A percentile compares a stretch with the other conserved stretches of the same genome.
Evolutionary conservation across 2,113 vertebrate genomes (phyloP).

Genomic region (Xiphorhynchus elegans): DNA sequence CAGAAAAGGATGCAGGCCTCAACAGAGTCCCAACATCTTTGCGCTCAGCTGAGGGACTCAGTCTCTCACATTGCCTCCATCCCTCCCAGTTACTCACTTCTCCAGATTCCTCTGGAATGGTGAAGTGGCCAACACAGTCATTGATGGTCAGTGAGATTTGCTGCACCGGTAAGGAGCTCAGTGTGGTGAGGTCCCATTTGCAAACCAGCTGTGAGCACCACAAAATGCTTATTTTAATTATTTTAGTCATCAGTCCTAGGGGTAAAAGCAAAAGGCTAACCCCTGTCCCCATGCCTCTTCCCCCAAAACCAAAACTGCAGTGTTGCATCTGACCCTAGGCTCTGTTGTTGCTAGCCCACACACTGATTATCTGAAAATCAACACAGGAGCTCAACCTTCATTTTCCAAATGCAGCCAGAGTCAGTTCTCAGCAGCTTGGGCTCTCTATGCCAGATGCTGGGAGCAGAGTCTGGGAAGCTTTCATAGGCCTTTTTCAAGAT

Average conservation of each 20-base stretch:
- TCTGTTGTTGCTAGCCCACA: neutral
- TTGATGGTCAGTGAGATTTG: slow-evolving; percentile 71
- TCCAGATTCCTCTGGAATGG: slow-evolving; percentile 77
- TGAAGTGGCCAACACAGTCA: slow-evolving; percentile 74
- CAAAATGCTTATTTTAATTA: slow-evolving; percentile 82
- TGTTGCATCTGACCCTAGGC: neutral
- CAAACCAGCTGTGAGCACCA: slow-evolving; percentile 80
- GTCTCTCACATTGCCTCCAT: neutral
- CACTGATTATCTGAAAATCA: neutral
- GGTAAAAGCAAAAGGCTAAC: neutral
- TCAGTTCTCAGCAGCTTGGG: neutral
- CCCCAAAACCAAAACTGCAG: neutral
- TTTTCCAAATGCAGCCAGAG: neutral
- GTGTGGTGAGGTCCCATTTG: slow-evolving; percentile 85
- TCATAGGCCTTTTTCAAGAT: neutral
- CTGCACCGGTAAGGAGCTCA: slow-evolving; percentile 77
- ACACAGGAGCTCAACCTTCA: neutral
- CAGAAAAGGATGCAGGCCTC: neutral
- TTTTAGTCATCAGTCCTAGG: slow-evolving; percentile 86
- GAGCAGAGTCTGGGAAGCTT: neutral
- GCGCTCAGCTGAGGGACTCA: neutral
- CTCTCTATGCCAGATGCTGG: neutral
- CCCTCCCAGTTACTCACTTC: slow-evolving; percentile 71
- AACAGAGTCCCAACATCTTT: neutral
- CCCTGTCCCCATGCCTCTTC: neutral